Evolutionary conservation across 1,140 invertebrate species (phyloP), one percentile per base, ranked within the genome.

Genomic region (Drosophila sulfurigaster): DNA sequence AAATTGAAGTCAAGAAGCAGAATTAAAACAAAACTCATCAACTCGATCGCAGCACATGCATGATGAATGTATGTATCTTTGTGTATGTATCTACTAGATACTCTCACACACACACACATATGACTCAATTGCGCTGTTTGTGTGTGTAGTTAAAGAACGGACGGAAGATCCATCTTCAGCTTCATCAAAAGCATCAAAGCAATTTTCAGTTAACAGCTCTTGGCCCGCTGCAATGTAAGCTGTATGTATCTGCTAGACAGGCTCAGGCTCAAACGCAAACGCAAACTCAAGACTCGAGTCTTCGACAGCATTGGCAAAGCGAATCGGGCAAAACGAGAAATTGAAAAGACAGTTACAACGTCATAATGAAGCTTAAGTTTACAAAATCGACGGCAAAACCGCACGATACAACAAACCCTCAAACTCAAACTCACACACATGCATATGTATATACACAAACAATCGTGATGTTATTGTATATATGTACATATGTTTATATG

Each of bases 11-110:
- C 81, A 89, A 89, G 81, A 90, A 81, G 86, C 86, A 79, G 81
- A 89, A 89, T 89, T 89, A 90, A 89, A 89, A 89, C 86, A 89
- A 89, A 89, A 89, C 85, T 89, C 85, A 89, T 90, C 86, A 89
- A 64, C 75, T 7, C 5, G 46, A 70, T 78, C 38, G 52, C 52
- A 16, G 60, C 78, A 60, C 70, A 57, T 51, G 30, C 5, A 58
- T 58, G 15, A 25, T 25, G 20, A 25, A 41, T 41, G 20, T 25
- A 0, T 25, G 20, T 25, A 25, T 13, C 4, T 13, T n/a, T 38
- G 8, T 43, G 13, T 41, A 25, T 25, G 35, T 52, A 59, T 68
- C 65, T 59, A 68, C 56, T 68, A 59, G 54, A 65, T 56, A 65
- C 48, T 51, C 48, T 32, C 5, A 52, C 15, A 64, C 7, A 71